A percentile compares a stretch with the other conserved stretches of the same genome.
Conservation (phyloP, 2,113 vertebrate species). For the Salvator merianae region DNA sequence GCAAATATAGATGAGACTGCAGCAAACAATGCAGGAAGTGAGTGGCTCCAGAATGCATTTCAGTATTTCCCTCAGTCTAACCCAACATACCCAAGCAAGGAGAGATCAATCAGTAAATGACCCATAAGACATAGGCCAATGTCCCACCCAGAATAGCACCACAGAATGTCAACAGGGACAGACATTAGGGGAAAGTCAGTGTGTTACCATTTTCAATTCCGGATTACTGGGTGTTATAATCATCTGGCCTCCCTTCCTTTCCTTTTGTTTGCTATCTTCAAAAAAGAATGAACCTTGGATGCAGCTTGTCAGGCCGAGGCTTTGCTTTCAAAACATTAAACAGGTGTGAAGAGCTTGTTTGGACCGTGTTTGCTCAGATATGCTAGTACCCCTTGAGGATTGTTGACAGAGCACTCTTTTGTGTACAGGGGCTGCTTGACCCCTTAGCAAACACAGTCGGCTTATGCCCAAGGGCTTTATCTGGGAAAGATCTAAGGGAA, state of each 20-base stretch:
- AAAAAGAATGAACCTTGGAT: background rate
- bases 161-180: background rate
- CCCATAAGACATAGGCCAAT: background rate
- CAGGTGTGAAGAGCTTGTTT: slow-evolving; percentile 53
- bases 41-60: background rate
- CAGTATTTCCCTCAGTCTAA: background rate
- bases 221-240: background rate
- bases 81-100: background rate
- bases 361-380: slow-evolving; percentile 38
- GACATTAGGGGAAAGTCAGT: background rate
- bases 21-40: background rate
- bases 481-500: slow-evolving; percentile 28
- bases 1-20: background rate
- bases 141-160: background rate
- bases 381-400: background rate
- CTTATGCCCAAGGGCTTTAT: slow-evolving; percentile 23
- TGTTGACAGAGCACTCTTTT: slow-evolving; percentile 45
- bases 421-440: background rate
- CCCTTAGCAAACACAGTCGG: slow-evolving; percentile 42
- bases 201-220: background rate
- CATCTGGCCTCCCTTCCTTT: background rate
- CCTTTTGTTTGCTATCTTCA: slow-evolving; percentile 8
- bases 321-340: fast-evolving
- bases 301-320: fast-evolving
- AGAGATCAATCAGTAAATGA: background rate